A percentile compares a stretch with the other conserved stretches of the same genome.
These are phyloP conservation scores for Ochlodes sylvanus DNA, from an alignment of 2,888 invertebrate species.

Conservation along the genomic window DNA sequence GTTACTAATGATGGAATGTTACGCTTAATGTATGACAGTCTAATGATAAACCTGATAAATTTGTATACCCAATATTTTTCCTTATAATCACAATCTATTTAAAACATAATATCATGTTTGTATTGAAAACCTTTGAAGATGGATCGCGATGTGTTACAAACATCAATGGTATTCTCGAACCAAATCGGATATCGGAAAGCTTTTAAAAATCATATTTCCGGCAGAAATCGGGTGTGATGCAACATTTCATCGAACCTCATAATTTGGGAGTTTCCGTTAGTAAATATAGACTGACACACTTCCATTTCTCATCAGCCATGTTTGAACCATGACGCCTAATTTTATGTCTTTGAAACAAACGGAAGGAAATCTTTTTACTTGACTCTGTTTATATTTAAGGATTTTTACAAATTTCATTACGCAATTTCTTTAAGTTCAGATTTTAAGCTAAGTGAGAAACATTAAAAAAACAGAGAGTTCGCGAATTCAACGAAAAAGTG, in stretches of 20 bases:
- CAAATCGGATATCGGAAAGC: constrained; percentile 49
- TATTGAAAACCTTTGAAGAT: constrained; percentile 12
- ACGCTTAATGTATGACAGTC: too few species aligned
- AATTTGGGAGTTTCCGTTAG: constrained; percentile 79
- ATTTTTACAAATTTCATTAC: background rate
- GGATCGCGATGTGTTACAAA: constrained; percentile 30
- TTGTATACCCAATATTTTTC: too few species aligned
- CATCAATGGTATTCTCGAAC: constrained; percentile 48
- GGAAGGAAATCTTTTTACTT: constrained; percentile 9
- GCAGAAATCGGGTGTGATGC: constrained; percentile 59
- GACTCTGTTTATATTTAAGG: constrained; percentile 5
- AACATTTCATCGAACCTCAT: constrained; percentile 82
- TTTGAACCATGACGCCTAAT: constrained; percentile 39
- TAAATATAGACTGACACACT: constrained; percentile 77
- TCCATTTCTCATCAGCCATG: constrained; percentile 45
- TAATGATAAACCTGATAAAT: too few species aligned
- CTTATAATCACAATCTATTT: too few species aligned
- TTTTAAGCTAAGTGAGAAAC: too few species aligned
- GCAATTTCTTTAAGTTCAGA: too few species aligned
- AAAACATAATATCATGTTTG: constrained; percentile 2
- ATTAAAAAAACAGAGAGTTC: too few species aligned
- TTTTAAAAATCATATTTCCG: constrained; percentile 64
- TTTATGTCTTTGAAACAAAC: constrained; percentile 38
- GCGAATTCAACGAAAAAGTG: too few species aligned
- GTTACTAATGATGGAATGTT: too few species aligned